A percentile compares a stretch with the other conserved stretches of the same genome.
Evolutionary conservation across 2,888 invertebrate species (phyloP).

Genomic region (Hyalella azteca): DNA sequence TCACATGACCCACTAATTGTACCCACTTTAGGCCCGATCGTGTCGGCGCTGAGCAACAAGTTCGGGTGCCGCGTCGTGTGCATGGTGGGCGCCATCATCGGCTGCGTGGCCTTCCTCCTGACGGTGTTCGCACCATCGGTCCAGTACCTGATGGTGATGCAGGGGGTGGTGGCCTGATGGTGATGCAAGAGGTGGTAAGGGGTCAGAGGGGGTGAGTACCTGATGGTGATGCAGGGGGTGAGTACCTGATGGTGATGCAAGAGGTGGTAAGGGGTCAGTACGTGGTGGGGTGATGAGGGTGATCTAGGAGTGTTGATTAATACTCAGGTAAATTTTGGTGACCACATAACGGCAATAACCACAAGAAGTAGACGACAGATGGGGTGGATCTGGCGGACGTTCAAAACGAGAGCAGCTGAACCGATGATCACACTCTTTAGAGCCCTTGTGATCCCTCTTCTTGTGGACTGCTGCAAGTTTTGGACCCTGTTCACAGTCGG

Average conservation of each 20-base stretch:
- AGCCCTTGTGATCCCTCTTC: too few relatives aligned
- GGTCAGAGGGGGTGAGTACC: not conserved
- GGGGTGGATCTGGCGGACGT: too few relatives aligned
- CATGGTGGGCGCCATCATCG: slow-evolving; percentile 86
- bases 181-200: not conserved
- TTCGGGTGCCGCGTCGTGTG: slow-evolving; percentile 94
- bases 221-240: slow-evolving; percentile 60
- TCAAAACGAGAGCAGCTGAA: too few relatives aligned
- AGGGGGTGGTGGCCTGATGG: slow-evolving; percentile 73
- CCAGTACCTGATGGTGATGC: slow-evolving; percentile 87
- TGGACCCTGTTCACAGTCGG: too few relatives aligned
- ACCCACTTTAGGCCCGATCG: slow-evolving; percentile 57
- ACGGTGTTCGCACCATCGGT: slow-evolving; percentile 87
- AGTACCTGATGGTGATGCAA: slow-evolving; percentile 89
- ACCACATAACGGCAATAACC: too few relatives aligned
- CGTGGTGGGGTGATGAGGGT: not conserved
- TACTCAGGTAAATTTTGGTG: not conserved
- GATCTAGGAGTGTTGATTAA: not conserved
- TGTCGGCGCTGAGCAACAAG: slow-evolving; percentile 66
- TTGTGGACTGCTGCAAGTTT: too few relatives aligned
- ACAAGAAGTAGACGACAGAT: too few relatives aligned
- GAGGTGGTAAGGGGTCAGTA: slow-evolving; percentile 86
- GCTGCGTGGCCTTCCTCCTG: slow-evolving; percentile 82
- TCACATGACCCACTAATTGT: too few relatives aligned
- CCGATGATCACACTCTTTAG: too few relatives aligned